Base-by-base conservation (phyloP, 1,140 invertebrate species). In the Papilio polyxenes region DNA sequence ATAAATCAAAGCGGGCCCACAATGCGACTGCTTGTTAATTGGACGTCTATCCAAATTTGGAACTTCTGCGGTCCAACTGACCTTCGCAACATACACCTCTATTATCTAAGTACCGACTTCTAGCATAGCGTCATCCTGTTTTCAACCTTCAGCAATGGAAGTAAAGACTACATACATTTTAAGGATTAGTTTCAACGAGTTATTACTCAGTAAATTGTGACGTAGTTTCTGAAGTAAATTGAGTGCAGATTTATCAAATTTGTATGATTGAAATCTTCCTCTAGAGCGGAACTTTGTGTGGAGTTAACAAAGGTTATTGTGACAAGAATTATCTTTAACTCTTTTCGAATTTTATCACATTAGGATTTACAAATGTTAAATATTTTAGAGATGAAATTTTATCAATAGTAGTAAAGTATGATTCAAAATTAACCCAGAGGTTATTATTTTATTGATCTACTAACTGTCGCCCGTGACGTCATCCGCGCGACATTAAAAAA, bases 1-100 rank as follows among this genome's bases (percentile, higher is more conserved):
- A 77, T 77, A 77, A 77, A 77, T 77, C 75, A 53, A 77, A 77
- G 44, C 75, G 49, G 20, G 5, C 48, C 75, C 48, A 53, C 48
- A 77, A 53, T 56, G 48, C 75, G 75, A 53, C 75, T 49, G 75
- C 75, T 77, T 53, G 75, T 77, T 77, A 77, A 77, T 77, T 77
- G 48, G 75, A 77, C 49, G 75, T 49, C 48, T 77, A 53, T 31
- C 75, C 75, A 77, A 77, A 49, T 77, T 77, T 77, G 75, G 75
- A 56, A 77, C 49, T 76, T 51, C 75, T 77, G 75, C 49, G 75
- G 48, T 53, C 49, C 44, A 15, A 53, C 75, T 77, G 75, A 77
- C 75, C 75, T 77, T 77, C n/a, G 13, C 20, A 74, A 37, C 13
- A 49, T 51, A 76, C 75, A 53, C 75, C 75, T 23, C 48, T 13